Percentiles rank a stretch among this genome's conserved stretches.
Evolutionary conservation across 2,888 invertebrate genomes (phyloP).

Genomic region (Trichogramma dendrolimi): DNA sequence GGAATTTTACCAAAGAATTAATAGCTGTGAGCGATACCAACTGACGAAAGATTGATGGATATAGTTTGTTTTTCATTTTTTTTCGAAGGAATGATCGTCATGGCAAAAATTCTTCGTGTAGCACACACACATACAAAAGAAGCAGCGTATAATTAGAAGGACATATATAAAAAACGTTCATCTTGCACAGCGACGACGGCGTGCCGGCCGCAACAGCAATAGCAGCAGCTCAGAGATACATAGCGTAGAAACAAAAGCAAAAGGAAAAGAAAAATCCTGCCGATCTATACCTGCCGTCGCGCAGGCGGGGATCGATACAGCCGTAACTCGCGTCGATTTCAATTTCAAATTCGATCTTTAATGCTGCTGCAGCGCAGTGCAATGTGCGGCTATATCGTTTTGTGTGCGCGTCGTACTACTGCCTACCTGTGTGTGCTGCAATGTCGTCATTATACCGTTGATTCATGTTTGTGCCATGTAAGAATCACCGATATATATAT

Average conservation of each 20-base stretch:
- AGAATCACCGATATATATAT: conserved; percentile 18
- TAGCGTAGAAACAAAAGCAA: too few species aligned
- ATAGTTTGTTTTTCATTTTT: conserved; percentile 7
- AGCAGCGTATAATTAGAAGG: conserved; percentile 7
- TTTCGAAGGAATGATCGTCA: too few species aligned
- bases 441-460: background rate
- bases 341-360: conserved; percentile 26
- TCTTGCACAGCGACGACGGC: background rate
- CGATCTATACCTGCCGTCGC: too few species aligned
- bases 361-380: background rate
- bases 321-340: conserved; percentile 20
- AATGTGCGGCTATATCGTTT: background rate
- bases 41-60: conserved; percentile 21
- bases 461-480: background rate
- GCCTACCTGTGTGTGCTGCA: too few species aligned
- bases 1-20: background rate
- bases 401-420: background rate
- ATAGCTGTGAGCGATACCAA: background rate
- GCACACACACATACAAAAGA: conserved; percentile 12
- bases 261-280: too few species aligned
- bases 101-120: too few species aligned
- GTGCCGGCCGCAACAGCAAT: too few species aligned
- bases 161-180: conserved; percentile 13
- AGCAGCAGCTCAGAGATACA: too few species aligned
- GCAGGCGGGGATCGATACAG: conserved; percentile 6